A percentile compares a stretch with the other conserved stretches of the same genome.
Conservation (phyloP, 2,888 invertebrate species). For the Pterostichus madidus region DNA sequence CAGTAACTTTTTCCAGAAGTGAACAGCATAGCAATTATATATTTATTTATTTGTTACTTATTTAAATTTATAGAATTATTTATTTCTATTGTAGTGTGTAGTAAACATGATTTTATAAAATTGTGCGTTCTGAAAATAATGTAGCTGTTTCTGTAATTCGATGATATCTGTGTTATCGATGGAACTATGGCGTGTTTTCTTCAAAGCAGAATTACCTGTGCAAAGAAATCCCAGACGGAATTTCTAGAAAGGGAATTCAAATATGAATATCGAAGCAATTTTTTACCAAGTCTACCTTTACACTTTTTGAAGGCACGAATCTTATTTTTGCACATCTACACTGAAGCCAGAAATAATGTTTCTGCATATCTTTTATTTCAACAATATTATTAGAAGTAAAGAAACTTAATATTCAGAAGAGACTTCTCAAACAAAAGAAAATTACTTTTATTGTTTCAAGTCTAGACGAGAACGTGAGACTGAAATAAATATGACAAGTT, state of each 20-base stretch:
- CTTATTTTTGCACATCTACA: not conserved
- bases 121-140: not conserved
- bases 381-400: not conserved
- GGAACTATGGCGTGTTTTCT: slow-evolving; percentile 35
- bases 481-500: not conserved
- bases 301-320: slow-evolving; percentile 37
- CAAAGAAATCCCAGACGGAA: slow-evolving; percentile 16
- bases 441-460: slow-evolving; percentile 22
- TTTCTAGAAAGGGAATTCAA: slow-evolving; percentile 24
- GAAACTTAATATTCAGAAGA: slow-evolving; percentile 13
- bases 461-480: not conserved
- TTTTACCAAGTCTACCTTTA: slow-evolving; percentile 29
- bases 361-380: not conserved
- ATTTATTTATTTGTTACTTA: too few species aligned
- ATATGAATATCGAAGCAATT: slow-evolving; percentile 36
- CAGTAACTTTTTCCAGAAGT: too few species aligned
- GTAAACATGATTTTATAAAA: too few species aligned
- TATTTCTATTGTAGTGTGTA: too few species aligned
- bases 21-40: too few species aligned
- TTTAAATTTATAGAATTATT: too few species aligned
- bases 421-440: not conserved
- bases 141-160: slow-evolving; percentile 14
- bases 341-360: not conserved
- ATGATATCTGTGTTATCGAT: slow-evolving; percentile 25
- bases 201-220: not conserved